Base-by-base conservation (phyloP, 2,797 vertebrate species). In the Liasis olivaceus region DNA sequence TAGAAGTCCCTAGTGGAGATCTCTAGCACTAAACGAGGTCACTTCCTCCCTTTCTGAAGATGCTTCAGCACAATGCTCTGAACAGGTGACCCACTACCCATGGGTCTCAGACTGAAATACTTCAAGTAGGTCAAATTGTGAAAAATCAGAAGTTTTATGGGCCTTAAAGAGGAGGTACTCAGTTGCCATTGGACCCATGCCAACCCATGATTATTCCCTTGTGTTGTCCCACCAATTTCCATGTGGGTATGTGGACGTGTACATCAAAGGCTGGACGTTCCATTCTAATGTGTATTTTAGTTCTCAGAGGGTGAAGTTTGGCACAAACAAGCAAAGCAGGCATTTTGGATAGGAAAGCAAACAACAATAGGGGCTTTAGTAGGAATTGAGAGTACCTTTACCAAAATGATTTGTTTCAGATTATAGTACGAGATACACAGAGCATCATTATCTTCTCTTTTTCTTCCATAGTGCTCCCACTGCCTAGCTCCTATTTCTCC, bases 221-320 rank as follows among this genome's bases (percentile, higher is more conserved):
- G 54, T 69, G 12, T 9, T 51, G 12, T 17, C 13, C 31, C 36
- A 54, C 14, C 24, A 87, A 26, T 56, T 13, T 28, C 12, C n/a
- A 9, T 13, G 24, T 56, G n/a, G 13, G 54, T 28, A 24, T 42
- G 31, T 77, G 54, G 15, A n/a, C 13, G 2, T 20, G 28, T 17
- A 20, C 63, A 22, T 13, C 28, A 90, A 63, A 22, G 20, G 15
- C 42, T 20, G 20, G 42, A 14, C 0, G 31, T 31, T 89, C 64
- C 12, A 87, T 77, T 59, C 28, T 84, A 88, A 62, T 51, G 62
- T 36, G 28, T 14, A 36, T 7, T 62, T 56, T 22, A n/a, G n/a
- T 89, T 84, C 91, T 84, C n/a, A 84, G n/a, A 89, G 87, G n/a
- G 63, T 36, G n/a, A 64, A 42, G 54, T 88, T 51, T 92, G 87